phyloP scores from a whole-genome alignment of 2,113 vertebrate species.

The Nesogale talazaci region DNA sequence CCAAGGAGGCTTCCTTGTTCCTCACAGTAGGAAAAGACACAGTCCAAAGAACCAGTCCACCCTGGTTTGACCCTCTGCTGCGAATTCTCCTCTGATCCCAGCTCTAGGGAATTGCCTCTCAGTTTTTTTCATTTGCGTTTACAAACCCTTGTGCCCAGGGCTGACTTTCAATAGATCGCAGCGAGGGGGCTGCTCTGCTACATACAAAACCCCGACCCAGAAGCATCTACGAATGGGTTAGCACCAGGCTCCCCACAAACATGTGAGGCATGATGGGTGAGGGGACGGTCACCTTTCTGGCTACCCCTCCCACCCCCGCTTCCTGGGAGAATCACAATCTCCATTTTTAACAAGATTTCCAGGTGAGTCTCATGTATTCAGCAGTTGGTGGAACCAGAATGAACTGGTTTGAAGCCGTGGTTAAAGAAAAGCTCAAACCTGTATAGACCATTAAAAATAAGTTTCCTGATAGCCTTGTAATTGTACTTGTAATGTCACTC shows the following conservation, averaged over 20 bases:
- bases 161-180: no score
- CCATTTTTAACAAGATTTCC: neutral
- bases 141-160: no score
- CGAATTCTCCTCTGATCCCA: no score
- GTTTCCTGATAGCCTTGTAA: neutral
- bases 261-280: no score
- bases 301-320: neutral
- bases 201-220: no score
- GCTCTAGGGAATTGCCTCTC: no score
- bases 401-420: neutral
- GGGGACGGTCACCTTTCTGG: no score
- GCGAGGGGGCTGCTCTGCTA: no score
- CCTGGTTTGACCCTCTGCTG: neutral
- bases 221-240: no score
- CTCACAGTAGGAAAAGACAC: neutral
- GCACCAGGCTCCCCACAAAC: no score
- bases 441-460: constrained; percentile 31
- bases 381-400: no score
- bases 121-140: no score
- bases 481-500: neutral
- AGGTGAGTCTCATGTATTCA: neutral
- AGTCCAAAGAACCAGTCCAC: neutral
- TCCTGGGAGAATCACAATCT: neutral
- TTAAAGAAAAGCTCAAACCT: constrained; percentile 45
- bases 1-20: constrained; percentile 28